Conservation (phyloP, 2,888 invertebrate species). For the Orchestes rusci region DNA sequence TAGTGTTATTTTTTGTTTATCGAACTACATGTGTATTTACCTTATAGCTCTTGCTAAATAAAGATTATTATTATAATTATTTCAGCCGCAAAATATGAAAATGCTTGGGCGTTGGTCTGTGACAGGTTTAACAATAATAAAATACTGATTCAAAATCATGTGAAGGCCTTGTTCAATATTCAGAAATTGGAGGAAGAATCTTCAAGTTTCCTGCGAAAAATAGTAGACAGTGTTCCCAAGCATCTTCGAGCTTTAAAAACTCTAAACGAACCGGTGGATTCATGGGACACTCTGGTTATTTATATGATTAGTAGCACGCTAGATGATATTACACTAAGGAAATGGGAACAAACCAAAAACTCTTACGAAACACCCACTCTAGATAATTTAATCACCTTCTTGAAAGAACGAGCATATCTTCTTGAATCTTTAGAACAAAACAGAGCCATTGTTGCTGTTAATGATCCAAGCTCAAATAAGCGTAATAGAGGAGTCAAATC, state of each 20-base stretch:
- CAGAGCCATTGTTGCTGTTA: background rate
- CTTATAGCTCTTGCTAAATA: no score
- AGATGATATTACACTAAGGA: background rate
- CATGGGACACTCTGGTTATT: slow-evolving; percentile 6
- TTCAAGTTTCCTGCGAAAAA: background rate
- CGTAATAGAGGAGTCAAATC: slow-evolving; percentile 2
- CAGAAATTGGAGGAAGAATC: slow-evolving; percentile 3
- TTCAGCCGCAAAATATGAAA: slow-evolving; percentile 13
- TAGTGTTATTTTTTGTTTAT: no score
- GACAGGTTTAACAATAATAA: slow-evolving; percentile 17
- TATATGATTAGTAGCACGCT: slow-evolving; percentile 1
- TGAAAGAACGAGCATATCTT: slow-evolving; percentile 10
- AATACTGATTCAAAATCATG: slow-evolving; percentile 11
- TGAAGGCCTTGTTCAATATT: slow-evolving; percentile 8
- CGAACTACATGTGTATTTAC: no score
- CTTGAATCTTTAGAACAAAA: slow-evolving; percentile 4
- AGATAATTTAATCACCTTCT: slow-evolving; percentile 1
- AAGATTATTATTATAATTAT: no score
- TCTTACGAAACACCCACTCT: background rate
- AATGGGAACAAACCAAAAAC: background rate
- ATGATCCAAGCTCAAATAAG: background rate
- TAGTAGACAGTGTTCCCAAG: slow-evolving; percentile 5
- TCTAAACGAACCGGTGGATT: slow-evolving; percentile 5
- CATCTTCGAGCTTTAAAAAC: slow-evolving; percentile 7
- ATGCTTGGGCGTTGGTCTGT: slow-evolving; percentile 14